phyloP scores from a whole-genome alignment of 2,797 vertebrate species.

The Leptatherina wallacei region DNA sequence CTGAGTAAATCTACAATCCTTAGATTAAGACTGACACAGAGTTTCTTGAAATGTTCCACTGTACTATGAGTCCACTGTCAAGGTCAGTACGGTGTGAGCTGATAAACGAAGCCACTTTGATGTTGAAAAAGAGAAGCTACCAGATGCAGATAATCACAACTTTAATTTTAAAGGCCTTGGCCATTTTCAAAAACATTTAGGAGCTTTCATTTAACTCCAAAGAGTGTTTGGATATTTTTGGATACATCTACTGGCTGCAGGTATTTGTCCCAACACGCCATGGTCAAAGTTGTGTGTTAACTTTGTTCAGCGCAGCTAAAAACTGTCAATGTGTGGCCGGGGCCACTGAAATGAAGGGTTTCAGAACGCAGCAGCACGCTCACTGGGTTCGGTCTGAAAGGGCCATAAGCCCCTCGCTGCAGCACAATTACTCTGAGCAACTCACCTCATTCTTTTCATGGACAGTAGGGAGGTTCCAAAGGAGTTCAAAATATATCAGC shows the following conservation, averaged over 20 bases:
- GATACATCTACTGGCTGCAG: background rate
- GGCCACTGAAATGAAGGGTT: background rate
- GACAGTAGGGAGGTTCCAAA: slow-evolving; percentile 60
- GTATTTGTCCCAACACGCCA: background rate
- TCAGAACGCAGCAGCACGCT: background rate
- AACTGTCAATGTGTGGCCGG: background rate
- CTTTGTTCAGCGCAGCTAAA: background rate
- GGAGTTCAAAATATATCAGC: slow-evolving; percentile 81
- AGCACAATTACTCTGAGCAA: background rate
- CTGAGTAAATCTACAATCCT: no score
- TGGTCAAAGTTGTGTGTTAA: background rate
- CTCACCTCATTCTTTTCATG: slow-evolving; percentile 59
- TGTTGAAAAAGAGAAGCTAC: background rate
- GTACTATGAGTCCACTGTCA: background rate
- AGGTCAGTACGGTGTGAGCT: background rate
- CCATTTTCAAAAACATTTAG: no score
- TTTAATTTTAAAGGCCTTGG: no score
- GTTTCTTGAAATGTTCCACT: background rate
- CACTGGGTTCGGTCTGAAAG: background rate
- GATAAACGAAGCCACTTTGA: background rate
- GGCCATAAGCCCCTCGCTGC: background rate
- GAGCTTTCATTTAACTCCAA: background rate
- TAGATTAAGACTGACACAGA: no score
- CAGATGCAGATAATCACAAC: no score
- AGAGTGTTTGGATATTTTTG: background rate